phyloP scores from a whole-genome alignment of 2,888 invertebrate species.

The Ommatoiulus sabulosus region DNA sequence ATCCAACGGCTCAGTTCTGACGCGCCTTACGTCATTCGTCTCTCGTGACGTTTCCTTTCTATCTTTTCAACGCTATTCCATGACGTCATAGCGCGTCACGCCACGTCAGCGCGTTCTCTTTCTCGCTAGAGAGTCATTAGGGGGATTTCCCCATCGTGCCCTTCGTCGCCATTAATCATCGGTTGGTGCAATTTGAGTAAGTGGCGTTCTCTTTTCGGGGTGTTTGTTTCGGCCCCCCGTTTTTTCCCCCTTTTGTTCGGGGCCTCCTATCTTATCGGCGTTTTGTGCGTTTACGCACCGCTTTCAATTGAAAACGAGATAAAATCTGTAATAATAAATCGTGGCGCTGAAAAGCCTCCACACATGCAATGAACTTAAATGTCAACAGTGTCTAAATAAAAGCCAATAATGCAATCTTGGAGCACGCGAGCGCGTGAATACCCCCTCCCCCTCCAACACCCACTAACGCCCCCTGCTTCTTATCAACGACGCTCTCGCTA shows the following conservation, averaged over 20 bases:
- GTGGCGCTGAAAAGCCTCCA: slow-evolving; percentile 24
- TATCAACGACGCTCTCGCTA: slow-evolving; percentile 17
- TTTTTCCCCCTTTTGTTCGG: slow-evolving; percentile 27
- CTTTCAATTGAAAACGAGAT: slow-evolving; percentile 21
- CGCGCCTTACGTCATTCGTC: too few relatives aligned
- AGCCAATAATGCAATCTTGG: slow-evolving; percentile 13
- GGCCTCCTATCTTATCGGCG: slow-evolving; percentile 35
- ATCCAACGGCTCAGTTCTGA: too few relatives aligned
- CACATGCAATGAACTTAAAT: slow-evolving; percentile 30
- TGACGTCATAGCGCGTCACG: neutral
- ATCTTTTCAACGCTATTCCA: too few relatives aligned
- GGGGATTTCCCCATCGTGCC: neutral
- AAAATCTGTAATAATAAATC: slow-evolving; percentile 39
- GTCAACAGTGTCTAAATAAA: slow-evolving; percentile 36
- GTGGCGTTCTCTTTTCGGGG: slow-evolving; percentile 6
- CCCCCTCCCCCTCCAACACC: neutral
- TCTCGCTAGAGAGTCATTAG: slow-evolving; percentile 33
- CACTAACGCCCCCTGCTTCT: neutral
- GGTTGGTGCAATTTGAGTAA: slow-evolving; percentile 23
- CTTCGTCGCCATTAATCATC: neutral
- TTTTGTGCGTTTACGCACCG: slow-evolving; percentile 11
- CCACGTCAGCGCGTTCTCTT: neutral
- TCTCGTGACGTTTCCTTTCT: too few relatives aligned
- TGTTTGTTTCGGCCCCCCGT: neutral
- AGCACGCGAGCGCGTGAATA: neutral